Evolutionary conservation across 2,797 vertebrate genomes (phyloP), one percentile per base, ranked within the genome.

Genomic region (Cirrhinus mrigala): DNA sequence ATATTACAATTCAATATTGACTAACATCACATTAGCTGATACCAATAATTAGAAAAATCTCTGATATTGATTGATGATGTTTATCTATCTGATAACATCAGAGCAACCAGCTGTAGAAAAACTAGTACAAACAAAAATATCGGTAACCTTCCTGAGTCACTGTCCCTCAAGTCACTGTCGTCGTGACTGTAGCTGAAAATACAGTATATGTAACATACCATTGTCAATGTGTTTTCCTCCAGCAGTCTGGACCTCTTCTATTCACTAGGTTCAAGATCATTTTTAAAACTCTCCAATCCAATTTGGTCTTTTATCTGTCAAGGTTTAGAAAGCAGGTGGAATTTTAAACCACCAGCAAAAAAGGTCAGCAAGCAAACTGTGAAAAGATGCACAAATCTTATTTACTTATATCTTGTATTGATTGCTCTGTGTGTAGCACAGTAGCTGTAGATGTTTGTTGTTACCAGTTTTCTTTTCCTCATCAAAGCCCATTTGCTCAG

Each of bases 261-360:
- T 48, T 22, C 18, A 58, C 52, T 73, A 27, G 5, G 18, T 82
- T 82, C 54, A 71, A 71, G 22, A 81, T 37, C 15, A 48, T 24
- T 22, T 74, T 82, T 27, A 62, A 75, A 75, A 50, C 40, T n/a
- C 70, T 74, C 20, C 40, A 50, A 6, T 60, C 7, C 56, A n/a
- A 4, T 50, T 62, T 60, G 18, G 18, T 22, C 7, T 64, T 75
- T 64, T 75, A 71, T 71, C 16, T 52, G 33, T 75, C 71, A 64
- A 73, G 12, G 20, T 64, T 83, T 50, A 50, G n/a, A 60, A 74
- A 82, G 81, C 56, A 82, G 66, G 48, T 58, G 80, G 3, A 33
- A 46, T 46, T 44, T 14, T 60, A 40, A 64, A 58, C 66, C 50
- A 70, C 6, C 24, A n/a, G 24, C 69, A 40, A 37, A 70, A 8